A percentile compares a stretch with the other conserved stretches of the same genome.
phyloP scores from a whole-genome alignment of 2,113 vertebrate genomes.

The cattle (Bos taurus) region DNA sequence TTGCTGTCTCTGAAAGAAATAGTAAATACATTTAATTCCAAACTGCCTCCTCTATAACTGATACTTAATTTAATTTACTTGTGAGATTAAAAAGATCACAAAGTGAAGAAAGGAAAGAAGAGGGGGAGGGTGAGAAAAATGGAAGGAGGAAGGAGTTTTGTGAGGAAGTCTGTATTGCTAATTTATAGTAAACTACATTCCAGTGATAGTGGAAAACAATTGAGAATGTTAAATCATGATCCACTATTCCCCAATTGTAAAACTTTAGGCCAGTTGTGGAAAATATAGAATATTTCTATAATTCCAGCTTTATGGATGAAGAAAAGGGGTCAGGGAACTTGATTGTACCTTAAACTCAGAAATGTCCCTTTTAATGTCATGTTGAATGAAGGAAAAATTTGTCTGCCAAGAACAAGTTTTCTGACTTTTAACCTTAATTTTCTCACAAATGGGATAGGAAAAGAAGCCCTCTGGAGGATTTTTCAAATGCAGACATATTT shows the following conservation, averaged over 20 bases:
- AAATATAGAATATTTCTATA: neutral
- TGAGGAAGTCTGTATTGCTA: neutral
- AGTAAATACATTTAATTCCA: neutral
- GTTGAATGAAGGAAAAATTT: constrained; percentile 19
- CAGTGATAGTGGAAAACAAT: neutral
- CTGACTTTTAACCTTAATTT: constrained; percentile 46
- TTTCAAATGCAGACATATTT: neutral
- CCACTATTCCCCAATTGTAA: neutral
- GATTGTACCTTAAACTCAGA: neutral
- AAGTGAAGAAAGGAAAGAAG: neutral
- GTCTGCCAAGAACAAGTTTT: constrained; percentile 20
- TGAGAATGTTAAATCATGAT: neutral
- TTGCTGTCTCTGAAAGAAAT: neutral
- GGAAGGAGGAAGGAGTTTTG: neutral
- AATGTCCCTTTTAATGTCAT: neutral
- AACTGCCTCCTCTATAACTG: neutral
- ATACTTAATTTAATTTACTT: neutral
- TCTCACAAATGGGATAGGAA: neutral
- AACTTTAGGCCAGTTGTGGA: neutral
- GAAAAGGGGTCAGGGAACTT: neutral
- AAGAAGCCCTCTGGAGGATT: neutral
- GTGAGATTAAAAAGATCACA: neutral
- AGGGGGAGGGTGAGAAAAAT: neutral
- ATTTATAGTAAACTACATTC: neutral
- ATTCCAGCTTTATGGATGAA: neutral